These are phyloP conservation scores for Nasua narica DNA, from an alignment of 2,797 vertebrate genomes.

Conservation along the genomic window DNA sequence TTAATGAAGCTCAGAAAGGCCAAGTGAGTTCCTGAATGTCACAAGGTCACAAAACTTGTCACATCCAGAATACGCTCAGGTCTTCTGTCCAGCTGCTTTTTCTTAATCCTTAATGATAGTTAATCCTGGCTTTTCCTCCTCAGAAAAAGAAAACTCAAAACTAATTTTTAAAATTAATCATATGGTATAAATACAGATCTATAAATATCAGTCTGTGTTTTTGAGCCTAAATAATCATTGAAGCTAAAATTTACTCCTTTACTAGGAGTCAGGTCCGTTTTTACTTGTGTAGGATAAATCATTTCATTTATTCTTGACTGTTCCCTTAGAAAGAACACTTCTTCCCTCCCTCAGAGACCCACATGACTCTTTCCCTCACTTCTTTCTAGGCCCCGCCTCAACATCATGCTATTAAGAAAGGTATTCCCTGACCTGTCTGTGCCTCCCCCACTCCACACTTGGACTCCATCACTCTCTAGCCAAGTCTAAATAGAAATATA, in stretches of 20 bases:
- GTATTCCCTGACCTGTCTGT: neutral
- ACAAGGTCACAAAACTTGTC: neutral
- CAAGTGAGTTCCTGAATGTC: neutral
- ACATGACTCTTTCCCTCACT: neutral
- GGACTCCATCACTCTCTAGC: neutral
- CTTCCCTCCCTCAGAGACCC: neutral
- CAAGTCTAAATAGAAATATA: neutral
- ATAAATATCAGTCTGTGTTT: neutral
- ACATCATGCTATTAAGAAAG: neutral
- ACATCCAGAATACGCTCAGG: neutral
- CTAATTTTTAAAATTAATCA: neutral
- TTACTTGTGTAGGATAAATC: neutral
- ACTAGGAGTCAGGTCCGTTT: neutral
- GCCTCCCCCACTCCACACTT: fast-evolving
- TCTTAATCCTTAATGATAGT: neutral
- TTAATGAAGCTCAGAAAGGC: neutral
- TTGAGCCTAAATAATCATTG: neutral
- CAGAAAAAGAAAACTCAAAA: neutral
- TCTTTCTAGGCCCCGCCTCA: neutral
- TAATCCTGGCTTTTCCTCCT: neutral
- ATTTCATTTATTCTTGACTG: neutral
- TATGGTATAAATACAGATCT: neutral
- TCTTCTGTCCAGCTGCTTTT: neutral
- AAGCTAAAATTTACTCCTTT: neutral
- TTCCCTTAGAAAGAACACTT: neutral